Conservation (phyloP, 2,113 vertebrate genomes). For the Cynopterus brachyotis region DNA sequence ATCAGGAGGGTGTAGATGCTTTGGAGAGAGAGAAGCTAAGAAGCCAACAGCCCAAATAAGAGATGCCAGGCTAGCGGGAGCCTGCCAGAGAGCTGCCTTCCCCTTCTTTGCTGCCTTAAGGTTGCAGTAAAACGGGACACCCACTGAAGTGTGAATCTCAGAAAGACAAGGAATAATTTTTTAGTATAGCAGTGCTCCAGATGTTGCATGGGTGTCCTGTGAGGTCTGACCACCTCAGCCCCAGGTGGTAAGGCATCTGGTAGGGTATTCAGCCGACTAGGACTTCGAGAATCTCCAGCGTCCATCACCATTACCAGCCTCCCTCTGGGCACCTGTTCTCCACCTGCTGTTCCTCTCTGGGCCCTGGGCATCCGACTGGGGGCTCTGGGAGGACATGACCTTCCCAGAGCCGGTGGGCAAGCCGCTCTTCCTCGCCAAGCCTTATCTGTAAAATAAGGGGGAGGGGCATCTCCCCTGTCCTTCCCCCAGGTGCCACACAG, state of each 20-base stretch:
- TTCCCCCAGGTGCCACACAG: neutral
- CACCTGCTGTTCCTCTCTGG: neutral
- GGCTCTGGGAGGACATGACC: neutral
- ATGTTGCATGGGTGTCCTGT: neutral
- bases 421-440: neutral
- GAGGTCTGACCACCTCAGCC: neutral
- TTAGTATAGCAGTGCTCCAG: neutral
- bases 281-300: neutral
- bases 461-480: neutral
- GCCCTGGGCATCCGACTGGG: neutral
- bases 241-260: neutral
- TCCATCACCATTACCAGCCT: neutral
- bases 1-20: neutral
- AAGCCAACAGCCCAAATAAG: neutral
- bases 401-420: neutral
- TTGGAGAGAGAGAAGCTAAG: neutral
- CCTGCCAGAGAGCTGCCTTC: neutral
- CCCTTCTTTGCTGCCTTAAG: neutral
- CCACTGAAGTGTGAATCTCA: neutral
- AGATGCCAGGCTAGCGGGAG: neutral
- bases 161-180: neutral
- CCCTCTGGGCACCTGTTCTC: neutral
- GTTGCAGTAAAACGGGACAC: neutral
- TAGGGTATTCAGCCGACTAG: neutral
- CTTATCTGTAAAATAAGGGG: neutral